Evolutionary conservation across 2,113 vertebrate genomes (phyloP).

Genomic region (Eulemur rufifrons): DNA sequence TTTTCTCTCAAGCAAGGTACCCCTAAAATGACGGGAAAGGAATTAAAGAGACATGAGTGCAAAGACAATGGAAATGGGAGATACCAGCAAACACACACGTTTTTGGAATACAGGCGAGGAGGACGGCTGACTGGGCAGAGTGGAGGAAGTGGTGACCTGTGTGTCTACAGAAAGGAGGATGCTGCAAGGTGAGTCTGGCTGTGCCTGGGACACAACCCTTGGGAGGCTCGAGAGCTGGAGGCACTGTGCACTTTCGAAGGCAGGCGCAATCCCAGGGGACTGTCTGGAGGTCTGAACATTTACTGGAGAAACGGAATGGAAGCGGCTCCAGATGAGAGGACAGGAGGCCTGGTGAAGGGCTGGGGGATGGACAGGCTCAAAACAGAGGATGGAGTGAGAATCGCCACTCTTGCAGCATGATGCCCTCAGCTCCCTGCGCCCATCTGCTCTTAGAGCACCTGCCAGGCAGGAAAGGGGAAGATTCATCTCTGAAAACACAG

Average conservation of each 20-base stretch:
- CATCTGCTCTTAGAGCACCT: neutral
- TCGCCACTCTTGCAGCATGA: neutral
- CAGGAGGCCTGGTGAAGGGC: neutral
- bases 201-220: neutral
- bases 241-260: rapidly evolving
- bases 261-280: neutral
- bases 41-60: neutral
- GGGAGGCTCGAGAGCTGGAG: neutral
- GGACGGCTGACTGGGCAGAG: neutral
- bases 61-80: neutral
- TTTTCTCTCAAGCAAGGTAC: neutral
- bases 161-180: neutral
- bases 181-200: rapidly evolving
- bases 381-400: neutral
- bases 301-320: neutral
- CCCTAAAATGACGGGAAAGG: neutral
- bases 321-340: neutral
- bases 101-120: neutral
- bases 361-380: neutral
- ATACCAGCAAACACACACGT: neutral
- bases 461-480: neutral
- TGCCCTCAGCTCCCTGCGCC: rapidly evolving
- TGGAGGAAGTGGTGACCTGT: neutral
- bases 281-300: neutral
- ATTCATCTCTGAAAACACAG: neutral